phyloP scores from a whole-genome alignment of 2,797 vertebrate genomes.

The Coluber constrictor region DNA sequence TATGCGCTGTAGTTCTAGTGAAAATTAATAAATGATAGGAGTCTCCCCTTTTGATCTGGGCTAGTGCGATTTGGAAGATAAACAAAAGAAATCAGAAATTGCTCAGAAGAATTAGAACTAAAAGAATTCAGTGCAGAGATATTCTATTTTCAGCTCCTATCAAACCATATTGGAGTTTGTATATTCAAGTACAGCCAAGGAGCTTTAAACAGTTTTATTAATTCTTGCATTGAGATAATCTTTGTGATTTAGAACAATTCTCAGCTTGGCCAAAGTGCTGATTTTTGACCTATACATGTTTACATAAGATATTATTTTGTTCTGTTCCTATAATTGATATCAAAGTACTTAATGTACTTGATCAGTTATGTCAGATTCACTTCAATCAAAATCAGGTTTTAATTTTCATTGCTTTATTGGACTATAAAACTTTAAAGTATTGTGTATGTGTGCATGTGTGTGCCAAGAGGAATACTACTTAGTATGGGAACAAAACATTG shows the following conservation, averaged over 20 bases:
- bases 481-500: neutral
- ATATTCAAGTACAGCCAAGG: neutral
- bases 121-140: neutral
- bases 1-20: neutral
- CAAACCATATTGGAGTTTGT: neutral
- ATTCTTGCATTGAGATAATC: neutral
- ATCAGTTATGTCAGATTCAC: slow-evolving; percentile 6
- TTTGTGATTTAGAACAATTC: neutral
- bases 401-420: neutral
- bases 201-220: neutral
- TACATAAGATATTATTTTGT: neutral
- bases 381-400: neutral
- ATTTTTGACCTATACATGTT: neutral
- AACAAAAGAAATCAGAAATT: neutral
- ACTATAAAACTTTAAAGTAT: neutral
- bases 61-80: neutral
- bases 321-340: neutral
- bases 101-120: neutral
- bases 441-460: neutral
- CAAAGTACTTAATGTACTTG: neutral
- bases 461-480: neutral
- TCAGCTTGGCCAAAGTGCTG: neutral
- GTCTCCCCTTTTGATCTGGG: neutral
- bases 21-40: neutral
- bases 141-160: neutral